Conservation (phyloP, 2,113 vertebrate species). For the Phycodurus eques region DNA sequence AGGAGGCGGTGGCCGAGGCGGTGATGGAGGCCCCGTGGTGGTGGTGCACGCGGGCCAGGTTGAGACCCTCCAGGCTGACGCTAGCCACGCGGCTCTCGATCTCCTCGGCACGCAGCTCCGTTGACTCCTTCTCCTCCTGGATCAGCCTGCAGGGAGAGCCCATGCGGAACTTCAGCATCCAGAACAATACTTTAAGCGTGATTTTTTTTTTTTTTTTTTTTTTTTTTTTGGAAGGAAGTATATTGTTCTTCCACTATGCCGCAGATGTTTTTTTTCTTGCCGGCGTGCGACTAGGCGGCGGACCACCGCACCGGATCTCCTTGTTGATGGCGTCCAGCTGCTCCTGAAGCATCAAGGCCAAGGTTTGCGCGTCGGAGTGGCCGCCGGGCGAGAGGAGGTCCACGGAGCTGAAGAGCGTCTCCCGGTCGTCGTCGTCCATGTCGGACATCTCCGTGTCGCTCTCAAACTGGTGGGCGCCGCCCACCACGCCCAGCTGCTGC, state of each 20-base stretch:
- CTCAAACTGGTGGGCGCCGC: conserved; percentile 89
- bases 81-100: conserved; percentile 97
- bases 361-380: conserved; percentile 94
- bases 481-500: conserved; percentile 86
- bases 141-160: conserved; percentile 80
- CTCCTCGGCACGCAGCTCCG: conserved; percentile 94
- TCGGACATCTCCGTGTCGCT: conserved; percentile 99
- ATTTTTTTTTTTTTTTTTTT: background rate
- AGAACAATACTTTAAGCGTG: background rate
- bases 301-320: conserved; percentile 86
- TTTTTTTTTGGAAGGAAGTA: no score
- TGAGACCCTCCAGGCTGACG: conserved; percentile 94
- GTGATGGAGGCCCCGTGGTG: conserved; percentile 92
- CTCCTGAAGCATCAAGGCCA: conserved; percentile 99
- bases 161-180: background rate
- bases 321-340: conserved; percentile 98
- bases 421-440: conserved; percentile 94
- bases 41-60: conserved; percentile 89
- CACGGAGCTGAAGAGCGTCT: conserved; percentile 98
- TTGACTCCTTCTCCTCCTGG: conserved; percentile 98
- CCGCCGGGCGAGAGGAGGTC: conserved; percentile 94
- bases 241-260: no score
- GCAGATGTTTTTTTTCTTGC: no score
- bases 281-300: no score
- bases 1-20: conserved; percentile 92